Base-by-base conservation (phyloP, 2,888 invertebrate genomes). In the Nemoura dubitans region DNA sequence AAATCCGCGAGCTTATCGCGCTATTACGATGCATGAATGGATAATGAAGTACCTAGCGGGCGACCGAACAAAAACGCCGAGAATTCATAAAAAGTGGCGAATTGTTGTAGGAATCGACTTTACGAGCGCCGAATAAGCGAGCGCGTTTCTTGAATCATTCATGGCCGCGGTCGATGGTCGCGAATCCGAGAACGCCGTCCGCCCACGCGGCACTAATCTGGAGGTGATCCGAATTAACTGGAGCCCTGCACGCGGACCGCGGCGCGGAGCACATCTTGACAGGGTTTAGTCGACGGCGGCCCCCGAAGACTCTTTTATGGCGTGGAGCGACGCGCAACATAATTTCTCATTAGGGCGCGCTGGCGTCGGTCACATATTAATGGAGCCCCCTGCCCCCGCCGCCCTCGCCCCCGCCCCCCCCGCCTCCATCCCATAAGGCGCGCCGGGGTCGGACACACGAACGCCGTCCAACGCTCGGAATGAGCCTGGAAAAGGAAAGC, bases 321-420 rank as follows among this genome's bases (percentile, higher is more conserved):
- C 14, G 59, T 21, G 14, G 59, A 59, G 59, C 21, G 59, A 10
- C 59, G 76, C 76, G 84, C 59, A 30, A 84, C 59, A 84, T 84
- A 59, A 84, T 84, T 84, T 76, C 84, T 84, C 84, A 84, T 84
- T 84, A 84, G 84, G 6, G 14, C 27, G 28, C 84, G 59, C 59
- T 14, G 84, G 27, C 59, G 84, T 84, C 84, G 59, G 59, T 84
- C 84, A 84, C 84, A 84, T 84, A 84, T 84, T 84, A 84, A 84
- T 84, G 84, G 59, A 29, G 84, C 26, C 59, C 26, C 76, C 84
- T n/a, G 83, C 36, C 10, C 3, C 36, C 59, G n/a, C n/a, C n/a
- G n/a, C 59, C 59, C 59, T 59, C 21, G 21, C 59, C 59, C 1
- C 59, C 6, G 59, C 59, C 59, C 3, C 36, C 36, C 36, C 36